Evolutionary conservation across 1,140 invertebrate genomes (phyloP).

Genomic region (Bombus waltoni): DNA sequence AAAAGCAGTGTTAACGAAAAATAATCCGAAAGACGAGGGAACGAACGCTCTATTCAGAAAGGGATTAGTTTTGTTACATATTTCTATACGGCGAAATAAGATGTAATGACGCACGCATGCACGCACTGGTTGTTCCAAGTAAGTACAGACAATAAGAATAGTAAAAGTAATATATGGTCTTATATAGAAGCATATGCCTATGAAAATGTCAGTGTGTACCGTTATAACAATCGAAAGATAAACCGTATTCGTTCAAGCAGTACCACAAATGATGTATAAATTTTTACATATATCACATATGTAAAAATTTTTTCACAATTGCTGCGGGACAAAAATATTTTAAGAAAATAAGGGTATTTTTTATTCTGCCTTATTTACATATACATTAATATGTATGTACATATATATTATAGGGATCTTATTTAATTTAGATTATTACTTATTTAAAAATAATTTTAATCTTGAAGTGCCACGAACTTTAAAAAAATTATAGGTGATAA

Average conservation of each 20-base stretch:
- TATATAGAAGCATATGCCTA: constrained; percentile 29
- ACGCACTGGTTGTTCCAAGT: constrained; percentile 6
- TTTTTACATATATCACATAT: neutral
- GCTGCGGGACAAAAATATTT: neutral
- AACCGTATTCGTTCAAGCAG: constrained; percentile 49
- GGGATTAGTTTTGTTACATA: neutral
- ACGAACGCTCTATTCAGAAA: neutral
- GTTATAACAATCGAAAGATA: constrained; percentile 64
- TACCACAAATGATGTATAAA: constrained; percentile 1
- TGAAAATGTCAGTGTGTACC: constrained; percentile 61
- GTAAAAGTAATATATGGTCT: constrained; percentile 25
- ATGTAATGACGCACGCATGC: constrained; percentile 16
- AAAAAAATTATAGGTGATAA: neutral
- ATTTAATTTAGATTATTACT: neutral
- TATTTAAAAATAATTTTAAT: constrained; percentile 1
- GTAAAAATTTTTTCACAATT: neutral
- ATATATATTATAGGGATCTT: too few relatives aligned
- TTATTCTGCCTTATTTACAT: too few relatives aligned
- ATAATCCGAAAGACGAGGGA: neutral
- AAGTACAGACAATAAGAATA: constrained; percentile 22
- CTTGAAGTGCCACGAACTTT: neutral
- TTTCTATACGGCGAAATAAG: constrained; percentile 12
- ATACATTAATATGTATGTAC: too few relatives aligned
- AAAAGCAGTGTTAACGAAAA: neutral
- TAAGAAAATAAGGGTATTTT: neutral